phyloP scores from a whole-genome alignment of 2,888 invertebrate genomes.

The Sphaerophoria taeniata region DNA sequence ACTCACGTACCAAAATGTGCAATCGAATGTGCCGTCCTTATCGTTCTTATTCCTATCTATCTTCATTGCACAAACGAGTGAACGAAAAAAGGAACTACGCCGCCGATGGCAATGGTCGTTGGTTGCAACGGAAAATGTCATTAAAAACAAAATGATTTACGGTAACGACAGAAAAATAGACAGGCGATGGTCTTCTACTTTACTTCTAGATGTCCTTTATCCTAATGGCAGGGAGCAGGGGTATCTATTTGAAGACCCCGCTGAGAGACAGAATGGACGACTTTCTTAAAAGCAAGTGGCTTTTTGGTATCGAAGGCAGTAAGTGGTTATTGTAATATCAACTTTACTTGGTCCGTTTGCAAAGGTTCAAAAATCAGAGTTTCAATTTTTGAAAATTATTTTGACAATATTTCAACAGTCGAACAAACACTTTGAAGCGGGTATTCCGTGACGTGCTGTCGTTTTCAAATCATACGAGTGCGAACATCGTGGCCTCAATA shows the following conservation, averaged over 20 bases:
- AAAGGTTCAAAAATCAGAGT: no score
- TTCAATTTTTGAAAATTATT: no score
- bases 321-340: no score
- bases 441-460: no score
- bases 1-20: conserved; percentile 32
- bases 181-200: not conserved
- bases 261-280: not conserved
- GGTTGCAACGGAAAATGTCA: conserved; percentile 25
- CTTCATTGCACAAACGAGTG: not conserved
- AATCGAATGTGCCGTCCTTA: conserved; percentile 26
- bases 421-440: no score
- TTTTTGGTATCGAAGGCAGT: not conserved
- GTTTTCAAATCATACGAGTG: no score
- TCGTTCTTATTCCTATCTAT: conserved; percentile 25
- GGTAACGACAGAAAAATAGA: not conserved
- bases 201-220: not conserved
- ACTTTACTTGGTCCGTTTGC: no score
- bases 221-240: not conserved
- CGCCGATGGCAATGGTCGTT: conserved; percentile 1
- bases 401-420: no score
- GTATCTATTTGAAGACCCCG: not conserved
- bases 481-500: no score
- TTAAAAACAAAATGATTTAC: conserved; percentile 47
- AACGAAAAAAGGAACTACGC: not conserved
- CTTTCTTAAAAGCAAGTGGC: not conserved